Conservation (phyloP, 2,113 vertebrate genomes). For the Larimichthys crocea region DNA sequence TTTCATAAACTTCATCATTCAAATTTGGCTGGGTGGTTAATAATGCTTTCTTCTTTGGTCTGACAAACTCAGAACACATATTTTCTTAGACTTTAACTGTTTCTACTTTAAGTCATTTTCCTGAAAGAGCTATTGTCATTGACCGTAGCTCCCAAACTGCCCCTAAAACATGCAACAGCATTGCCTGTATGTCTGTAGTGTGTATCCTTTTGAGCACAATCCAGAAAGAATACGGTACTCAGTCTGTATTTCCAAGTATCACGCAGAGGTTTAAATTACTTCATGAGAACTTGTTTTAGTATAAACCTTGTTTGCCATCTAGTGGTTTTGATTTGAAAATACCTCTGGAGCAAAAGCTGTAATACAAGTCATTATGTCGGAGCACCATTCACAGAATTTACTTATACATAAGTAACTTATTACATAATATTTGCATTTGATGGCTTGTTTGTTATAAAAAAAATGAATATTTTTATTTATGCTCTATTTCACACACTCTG, state of each 20-base stretch:
- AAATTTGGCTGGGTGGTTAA: too few species aligned
- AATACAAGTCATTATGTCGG: not conserved
- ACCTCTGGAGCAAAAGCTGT: not conserved
- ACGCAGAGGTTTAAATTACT: not conserved
- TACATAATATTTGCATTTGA: not conserved
- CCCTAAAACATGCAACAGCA: not conserved
- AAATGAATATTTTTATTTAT: not conserved
- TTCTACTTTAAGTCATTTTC: not conserved
- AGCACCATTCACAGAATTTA: not conserved
- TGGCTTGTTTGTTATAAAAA: not conserved
- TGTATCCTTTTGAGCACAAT: not conserved
- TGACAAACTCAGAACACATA: too few species aligned
- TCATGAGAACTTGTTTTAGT: not conserved
- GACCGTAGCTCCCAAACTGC: not conserved
- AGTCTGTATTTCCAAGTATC: not conserved
- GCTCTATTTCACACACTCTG: not conserved
- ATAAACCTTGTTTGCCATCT: conserved; percentile 64
- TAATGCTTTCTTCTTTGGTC: too few species aligned
- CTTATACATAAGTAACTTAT: too few species aligned
- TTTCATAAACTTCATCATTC: too few species aligned
- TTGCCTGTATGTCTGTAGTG: too few species aligned
- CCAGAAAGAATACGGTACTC: conserved; percentile 41
- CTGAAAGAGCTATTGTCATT: not conserved
- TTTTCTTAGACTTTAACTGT: not conserved
- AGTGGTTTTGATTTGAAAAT: conserved; percentile 53